Evolutionary conservation across 2,888 invertebrate species (phyloP).

Genomic region (Cosmia pyralina): DNA sequence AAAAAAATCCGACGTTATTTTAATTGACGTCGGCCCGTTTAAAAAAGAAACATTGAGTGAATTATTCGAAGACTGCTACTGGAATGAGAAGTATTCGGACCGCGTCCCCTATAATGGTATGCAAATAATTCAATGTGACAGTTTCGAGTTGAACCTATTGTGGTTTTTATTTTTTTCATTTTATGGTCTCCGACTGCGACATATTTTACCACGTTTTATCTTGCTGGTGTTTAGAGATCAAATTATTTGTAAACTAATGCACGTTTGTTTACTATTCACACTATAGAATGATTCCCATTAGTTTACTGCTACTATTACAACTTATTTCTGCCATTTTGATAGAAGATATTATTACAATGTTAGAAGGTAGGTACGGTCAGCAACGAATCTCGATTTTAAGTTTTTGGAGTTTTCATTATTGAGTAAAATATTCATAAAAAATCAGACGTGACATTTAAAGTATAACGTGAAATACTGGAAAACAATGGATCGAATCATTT

Average conservation of each 20-base stretch:
- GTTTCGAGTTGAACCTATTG: conserved; percentile 72
- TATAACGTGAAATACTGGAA: background rate
- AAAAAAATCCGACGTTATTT: conserved; percentile 83
- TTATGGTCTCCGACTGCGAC: conserved; percentile 33
- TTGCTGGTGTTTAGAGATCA: conserved; percentile 31
- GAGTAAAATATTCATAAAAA: background rate
- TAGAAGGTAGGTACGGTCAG: background rate
- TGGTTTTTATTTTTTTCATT: conserved; percentile 65
- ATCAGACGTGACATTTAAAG: background rate
- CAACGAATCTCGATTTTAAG: too few species aligned
- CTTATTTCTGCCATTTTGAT: background rate
- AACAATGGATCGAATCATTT: background rate
- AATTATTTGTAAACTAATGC: conserved; percentile 21
- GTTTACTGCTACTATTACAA: too few species aligned
- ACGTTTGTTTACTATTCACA: conserved; percentile 13
- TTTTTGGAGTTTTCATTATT: background rate
- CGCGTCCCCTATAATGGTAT: conserved; percentile 77
- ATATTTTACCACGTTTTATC: conserved; percentile 50
- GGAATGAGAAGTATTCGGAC: conserved; percentile 84
- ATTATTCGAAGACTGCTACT: conserved; percentile 83
- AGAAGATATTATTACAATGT: background rate
- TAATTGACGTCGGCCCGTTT: conserved; percentile 86
- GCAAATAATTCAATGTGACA: conserved; percentile 86
- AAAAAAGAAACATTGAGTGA: conserved; percentile 81
- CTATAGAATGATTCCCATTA: background rate